Conservation (phyloP, 1,140 invertebrate genomes). For the Listronotus oregonensis region DNA sequence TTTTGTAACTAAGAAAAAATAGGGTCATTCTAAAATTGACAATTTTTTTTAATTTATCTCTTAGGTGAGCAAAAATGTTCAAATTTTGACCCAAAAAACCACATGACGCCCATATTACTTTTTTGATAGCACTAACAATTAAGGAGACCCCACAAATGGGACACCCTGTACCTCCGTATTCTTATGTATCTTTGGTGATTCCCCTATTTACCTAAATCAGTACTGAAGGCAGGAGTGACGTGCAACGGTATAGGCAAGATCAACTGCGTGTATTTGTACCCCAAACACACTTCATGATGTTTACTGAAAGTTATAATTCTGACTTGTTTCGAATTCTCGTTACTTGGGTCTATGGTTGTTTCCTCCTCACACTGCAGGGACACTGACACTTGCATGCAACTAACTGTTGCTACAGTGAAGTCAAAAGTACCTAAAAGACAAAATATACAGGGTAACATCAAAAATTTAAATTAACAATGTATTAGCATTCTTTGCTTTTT, state of each 20-base stretch:
- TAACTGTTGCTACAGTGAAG: slow-evolving; percentile 86
- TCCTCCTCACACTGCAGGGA: slow-evolving; percentile 92
- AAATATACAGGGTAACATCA: background rate
- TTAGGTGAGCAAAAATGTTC: too few species aligned
- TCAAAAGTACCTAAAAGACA: slow-evolving; percentile 82
- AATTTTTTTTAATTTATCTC: too few species aligned
- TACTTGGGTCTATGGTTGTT: slow-evolving; percentile 55
- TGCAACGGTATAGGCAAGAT: slow-evolving; percentile 92
- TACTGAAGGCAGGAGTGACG: slow-evolving; percentile 90
- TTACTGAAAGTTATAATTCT: slow-evolving; percentile 73
- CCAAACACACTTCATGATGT: slow-evolving; percentile 90
- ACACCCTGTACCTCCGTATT: too few species aligned
- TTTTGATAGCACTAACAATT: too few species aligned
- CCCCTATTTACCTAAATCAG: slow-evolving; percentile 70
- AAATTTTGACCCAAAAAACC: too few species aligned
- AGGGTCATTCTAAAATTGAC: too few species aligned
- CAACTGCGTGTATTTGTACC: slow-evolving; percentile 85
- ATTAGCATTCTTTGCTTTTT: too few species aligned
- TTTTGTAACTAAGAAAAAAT: too few species aligned
- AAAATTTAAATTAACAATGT: background rate
- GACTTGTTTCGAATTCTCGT: slow-evolving; percentile 56
- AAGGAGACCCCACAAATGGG: too few species aligned
- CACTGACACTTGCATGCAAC: slow-evolving; percentile 91
- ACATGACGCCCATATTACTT: too few species aligned
- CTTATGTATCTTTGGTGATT: too few species aligned